Base-by-base conservation (phyloP, 2,888 invertebrate species). In the Malthinus seriepunctatus region DNA sequence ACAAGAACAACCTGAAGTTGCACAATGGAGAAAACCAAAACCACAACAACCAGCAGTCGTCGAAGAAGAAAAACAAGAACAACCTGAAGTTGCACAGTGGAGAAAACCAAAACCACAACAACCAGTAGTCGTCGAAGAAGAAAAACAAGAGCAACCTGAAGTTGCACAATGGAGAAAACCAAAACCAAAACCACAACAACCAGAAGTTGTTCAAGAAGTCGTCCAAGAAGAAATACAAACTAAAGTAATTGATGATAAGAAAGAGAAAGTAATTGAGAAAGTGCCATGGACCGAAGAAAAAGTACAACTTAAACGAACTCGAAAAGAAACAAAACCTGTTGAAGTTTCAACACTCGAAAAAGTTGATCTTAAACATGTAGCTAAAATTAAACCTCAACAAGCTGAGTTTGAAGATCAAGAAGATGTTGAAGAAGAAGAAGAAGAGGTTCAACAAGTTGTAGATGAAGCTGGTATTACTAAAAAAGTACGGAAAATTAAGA, bases 381-480 rank as follows among this genome's bases (percentile, higher is more conserved):
- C 37, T 32, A 57, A 62, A 48, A 54, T 5, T 83, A 23, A 23
- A 23, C 23, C 23, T 23, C 83, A 84, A 88, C 83, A 4, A 45
- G 12, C 32, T 12, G 10, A 45, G 9, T 23, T 23, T 23, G 23
- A 23, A 23, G 23, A 23, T 23, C 5, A 23, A 2, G 23, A 23
- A 23, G 23, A 23, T 23, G 23, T 23, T 2, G 23, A 23, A 5
- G 23, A 23, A 23, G 23, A 23, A 23, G 23, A 23, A 5, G 23
- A 23, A 23, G 23, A 23, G 5, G 23, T 23, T 5, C 23, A 23
- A 23, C 3, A 23, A 23, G 23, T 23, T 33, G 48, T 34, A n/a
- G 82, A 87, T 68, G 86, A 88, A 75, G 79, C 81, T 55, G 77
- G 83, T n/a, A 75, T 70, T 32, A 67, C 84, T 10, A 84, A 82